Evolutionary conservation across 1,140 invertebrate genomes (phyloP), one percentile per base, ranked within the genome.

Genomic region (Paramacrobiotus metropolitanus): DNA sequence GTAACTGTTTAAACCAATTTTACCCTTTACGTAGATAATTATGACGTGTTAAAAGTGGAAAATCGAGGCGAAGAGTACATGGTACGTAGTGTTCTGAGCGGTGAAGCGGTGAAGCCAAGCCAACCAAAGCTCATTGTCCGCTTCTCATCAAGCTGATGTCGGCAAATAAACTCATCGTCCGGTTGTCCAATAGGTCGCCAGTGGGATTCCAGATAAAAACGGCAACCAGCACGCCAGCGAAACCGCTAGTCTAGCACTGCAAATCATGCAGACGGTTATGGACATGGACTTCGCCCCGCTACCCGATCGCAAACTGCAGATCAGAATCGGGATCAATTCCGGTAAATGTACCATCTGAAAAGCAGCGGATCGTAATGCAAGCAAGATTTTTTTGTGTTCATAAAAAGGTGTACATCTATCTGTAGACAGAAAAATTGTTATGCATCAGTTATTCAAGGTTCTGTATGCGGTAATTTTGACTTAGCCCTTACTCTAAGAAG

Each of bases 311-410:
- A 15, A 28, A 28, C 24, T 55, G 48, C 4, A 9, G 15, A 55
- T 55, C 24, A 15, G 48, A 28, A 55, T 24, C 15, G 15, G 48
- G 28, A 55, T 55, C 15, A 24, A 24, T 28, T 55, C 15, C 4
- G 15, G 48, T 24, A 55, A 9, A 24, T 92, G 81, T 21, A 91
- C 82, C 89, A 40, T n/a, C 34, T 40, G 9, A 40, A 40, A n/a
- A 9, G 9, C 9, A 40, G 9, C n/a, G 34, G 34, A n/a, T 40
- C 9, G n/a, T n/a, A n/a, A n/a, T n/a, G n/a, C n/a, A n/a, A n/a
- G n/a, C n/a, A n/a, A n/a, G n/a, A n/a, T n/a, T n/a, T n/a, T n/a
- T n/a, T n/a, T n/a, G n/a, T n/a, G n/a, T n/a, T n/a, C n/a, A n/a
- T n/a, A n/a, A n/a, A n/a, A n/a, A n/a, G n/a, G n/a, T n/a, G n/a